A percentile compares a stretch with the other conserved stretches of the same genome.
Conservation (phyloP, 2,797 vertebrate species). For the Danio aesculapii region DNA sequence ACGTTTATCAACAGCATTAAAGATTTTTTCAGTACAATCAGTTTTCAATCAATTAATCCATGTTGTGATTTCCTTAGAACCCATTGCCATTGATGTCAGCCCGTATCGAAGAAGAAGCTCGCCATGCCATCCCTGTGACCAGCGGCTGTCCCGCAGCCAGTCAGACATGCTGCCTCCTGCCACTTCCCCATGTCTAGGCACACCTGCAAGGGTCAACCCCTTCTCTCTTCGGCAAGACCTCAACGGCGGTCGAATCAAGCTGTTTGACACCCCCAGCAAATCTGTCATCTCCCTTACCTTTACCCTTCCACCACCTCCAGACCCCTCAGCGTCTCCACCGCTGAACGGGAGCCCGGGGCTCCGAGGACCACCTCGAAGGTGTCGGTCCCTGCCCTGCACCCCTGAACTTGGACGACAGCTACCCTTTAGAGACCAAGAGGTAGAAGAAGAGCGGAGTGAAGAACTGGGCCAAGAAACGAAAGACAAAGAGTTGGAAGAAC, state of each 20-base stretch:
- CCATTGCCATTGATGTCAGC: slow-evolving; percentile 62
- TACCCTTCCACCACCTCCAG: slow-evolving; percentile 72
- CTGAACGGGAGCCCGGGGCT: slow-evolving; percentile 59
- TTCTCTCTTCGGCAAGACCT: slow-evolving; percentile 88
- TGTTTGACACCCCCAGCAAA: slow-evolving; percentile 85
- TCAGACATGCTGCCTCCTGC: slow-evolving; percentile 79
- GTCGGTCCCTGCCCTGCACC: slow-evolving; percentile 83
- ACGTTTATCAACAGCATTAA: too few relatives aligned
- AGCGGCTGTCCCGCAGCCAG: slow-evolving; percentile 82
- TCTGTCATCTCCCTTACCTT: slow-evolving; percentile 81
- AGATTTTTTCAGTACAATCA: too few relatives aligned
- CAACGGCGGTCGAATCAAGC: slow-evolving; percentile 86
- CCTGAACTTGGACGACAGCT: slow-evolving; percentile 76
- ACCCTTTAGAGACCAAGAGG: slow-evolving; percentile 44
- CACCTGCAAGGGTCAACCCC: slow-evolving; percentile 80
- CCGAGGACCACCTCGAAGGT: slow-evolving; percentile 71
- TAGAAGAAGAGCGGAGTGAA: slow-evolving; percentile 30
- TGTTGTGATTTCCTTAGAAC: slow-evolving; percentile 59
- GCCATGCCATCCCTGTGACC: slow-evolving; percentile 70
- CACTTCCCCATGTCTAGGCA: slow-evolving; percentile 65
- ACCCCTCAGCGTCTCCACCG: slow-evolving; percentile 68
- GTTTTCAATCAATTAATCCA: background rate
- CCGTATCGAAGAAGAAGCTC: slow-evolving; percentile 73
- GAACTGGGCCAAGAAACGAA: slow-evolving; percentile 3
- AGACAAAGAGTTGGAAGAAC: background rate